Conservation (phyloP, 2,888 invertebrate species). For the Amphipoea lucens region DNA sequence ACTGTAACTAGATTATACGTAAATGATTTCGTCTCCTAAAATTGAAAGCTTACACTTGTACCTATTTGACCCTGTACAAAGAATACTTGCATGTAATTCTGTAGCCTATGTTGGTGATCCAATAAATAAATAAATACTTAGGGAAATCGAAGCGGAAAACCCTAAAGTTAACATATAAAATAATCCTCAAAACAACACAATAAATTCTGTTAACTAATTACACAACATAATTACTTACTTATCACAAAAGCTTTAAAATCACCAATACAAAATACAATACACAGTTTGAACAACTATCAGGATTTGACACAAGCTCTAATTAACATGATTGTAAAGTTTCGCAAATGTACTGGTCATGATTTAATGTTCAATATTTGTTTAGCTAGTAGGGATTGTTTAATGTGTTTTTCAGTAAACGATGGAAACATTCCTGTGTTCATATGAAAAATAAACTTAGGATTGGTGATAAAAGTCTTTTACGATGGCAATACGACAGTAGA, state of each 20-base stretch:
- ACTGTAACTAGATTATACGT: no score
- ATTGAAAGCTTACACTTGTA: no score
- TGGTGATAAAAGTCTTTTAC: neutral
- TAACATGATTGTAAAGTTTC: constrained; percentile 22
- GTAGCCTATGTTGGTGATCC: neutral
- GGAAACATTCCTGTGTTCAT: neutral
- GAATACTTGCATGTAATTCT: neutral
- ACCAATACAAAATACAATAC: constrained; percentile 19
- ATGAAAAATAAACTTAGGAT: neutral
- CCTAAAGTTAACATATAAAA: neutral
- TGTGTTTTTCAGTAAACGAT: constrained; percentile 2
- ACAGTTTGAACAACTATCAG: constrained; percentile 6
- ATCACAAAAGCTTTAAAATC: constrained; percentile 1
- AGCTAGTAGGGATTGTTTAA: neutral
- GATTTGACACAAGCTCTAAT: constrained; percentile 31
- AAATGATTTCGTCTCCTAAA: no score
- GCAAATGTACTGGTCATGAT: constrained; percentile 14
- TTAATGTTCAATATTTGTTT: constrained; percentile 11
- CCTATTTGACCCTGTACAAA: neutral
- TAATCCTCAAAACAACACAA: neutral
- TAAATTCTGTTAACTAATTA: neutral
- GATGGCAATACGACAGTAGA: neutral
- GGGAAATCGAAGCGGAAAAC: neutral
- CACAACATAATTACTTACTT: neutral
- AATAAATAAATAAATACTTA: neutral